Conservation (phyloP, 2,888 invertebrate genomes). For the Onthophagus sagittarius region DNA sequence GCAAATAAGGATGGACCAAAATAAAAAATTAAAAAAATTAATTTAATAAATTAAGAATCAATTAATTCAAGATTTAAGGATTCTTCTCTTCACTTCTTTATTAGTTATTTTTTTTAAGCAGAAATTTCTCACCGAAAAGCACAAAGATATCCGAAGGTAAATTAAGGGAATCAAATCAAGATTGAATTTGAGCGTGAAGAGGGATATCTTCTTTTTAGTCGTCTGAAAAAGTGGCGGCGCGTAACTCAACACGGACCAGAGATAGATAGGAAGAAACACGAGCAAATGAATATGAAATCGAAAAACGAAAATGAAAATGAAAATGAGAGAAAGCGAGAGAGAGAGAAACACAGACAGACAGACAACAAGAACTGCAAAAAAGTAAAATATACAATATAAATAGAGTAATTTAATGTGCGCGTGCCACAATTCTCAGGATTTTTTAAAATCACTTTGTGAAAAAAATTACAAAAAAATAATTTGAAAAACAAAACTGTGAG, state of each 20-base stretch:
- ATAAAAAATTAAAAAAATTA: no score
- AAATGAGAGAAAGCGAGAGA: no score
- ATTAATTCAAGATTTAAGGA: no score
- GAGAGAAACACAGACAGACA: conserved; percentile 15
- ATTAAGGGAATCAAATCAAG: neutral
- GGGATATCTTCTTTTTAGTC: neutral
- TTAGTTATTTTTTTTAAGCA: no score
- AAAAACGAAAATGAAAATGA: no score
- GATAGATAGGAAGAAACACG: neutral
- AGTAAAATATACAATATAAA: conserved; percentile 13
- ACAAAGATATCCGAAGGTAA: no score
- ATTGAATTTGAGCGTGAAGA: neutral
- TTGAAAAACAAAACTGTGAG: conserved; percentile 43
- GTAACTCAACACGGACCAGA: neutral
- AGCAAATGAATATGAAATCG: no score
- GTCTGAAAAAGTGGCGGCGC: neutral
- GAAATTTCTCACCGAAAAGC: no score
- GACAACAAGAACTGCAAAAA: neutral
- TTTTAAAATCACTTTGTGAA: conserved; percentile 47
- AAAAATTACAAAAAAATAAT: conserved; percentile 15
- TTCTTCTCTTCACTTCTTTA: no score
- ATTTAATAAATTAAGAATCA: no score
- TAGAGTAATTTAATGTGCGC: conserved; percentile 23
- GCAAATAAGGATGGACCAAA: no score
- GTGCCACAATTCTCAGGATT: conserved; percentile 47